Conservation (phyloP, 2,113 vertebrate species). For the Scartelaos histophorus region DNA sequence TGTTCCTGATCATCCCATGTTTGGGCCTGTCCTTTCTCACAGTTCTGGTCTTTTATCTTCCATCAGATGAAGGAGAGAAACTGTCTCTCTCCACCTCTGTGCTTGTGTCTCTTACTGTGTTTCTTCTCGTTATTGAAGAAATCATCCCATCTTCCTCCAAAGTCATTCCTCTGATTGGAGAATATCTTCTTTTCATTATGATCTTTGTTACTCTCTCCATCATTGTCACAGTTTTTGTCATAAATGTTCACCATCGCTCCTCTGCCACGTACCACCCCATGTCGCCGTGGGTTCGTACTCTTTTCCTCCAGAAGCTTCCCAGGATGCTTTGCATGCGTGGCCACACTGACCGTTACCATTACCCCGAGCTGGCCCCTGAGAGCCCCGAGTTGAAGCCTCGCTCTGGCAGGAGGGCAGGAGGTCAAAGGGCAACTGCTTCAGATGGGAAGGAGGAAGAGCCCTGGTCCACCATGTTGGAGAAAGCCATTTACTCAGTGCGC, state of each 20-base stretch:
- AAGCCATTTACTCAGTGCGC: conserved; percentile 87
- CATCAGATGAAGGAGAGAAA: conserved; percentile 97
- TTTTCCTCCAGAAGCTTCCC: conserved; percentile 91
- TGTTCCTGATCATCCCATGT: conserved; percentile 94
- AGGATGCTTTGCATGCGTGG: conserved; percentile 91
- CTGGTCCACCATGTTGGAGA: conserved; percentile 87
- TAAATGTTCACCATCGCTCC: conserved; percentile 95
- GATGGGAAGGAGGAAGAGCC: conserved; percentile 83
- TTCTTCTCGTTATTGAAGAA: conserved; percentile 95
- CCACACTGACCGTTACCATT: conserved; percentile 84
- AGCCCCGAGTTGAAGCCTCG: conserved; percentile 72
- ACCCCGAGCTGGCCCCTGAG: conserved; percentile 80
- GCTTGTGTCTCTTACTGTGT: conserved; percentile 95
- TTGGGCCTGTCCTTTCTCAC: conserved; percentile 93
- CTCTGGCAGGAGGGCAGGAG: conserved; percentile 50
- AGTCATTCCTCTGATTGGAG: conserved; percentile 94
- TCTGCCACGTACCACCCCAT: conserved; percentile 94
- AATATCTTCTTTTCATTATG: conserved; percentile 97
- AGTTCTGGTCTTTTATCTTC: conserved; percentile 93
- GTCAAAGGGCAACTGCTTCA: conserved; percentile 54
- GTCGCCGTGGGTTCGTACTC: conserved; percentile 93
- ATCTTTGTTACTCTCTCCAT: conserved; percentile 97
- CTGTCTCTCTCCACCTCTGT: conserved; percentile 94
- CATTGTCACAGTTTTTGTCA: conserved; percentile 94
- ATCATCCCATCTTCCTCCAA: conserved; percentile 98